phyloP scores from a whole-genome alignment of 2,888 invertebrate genomes.

The Tipula vernalis region DNA sequence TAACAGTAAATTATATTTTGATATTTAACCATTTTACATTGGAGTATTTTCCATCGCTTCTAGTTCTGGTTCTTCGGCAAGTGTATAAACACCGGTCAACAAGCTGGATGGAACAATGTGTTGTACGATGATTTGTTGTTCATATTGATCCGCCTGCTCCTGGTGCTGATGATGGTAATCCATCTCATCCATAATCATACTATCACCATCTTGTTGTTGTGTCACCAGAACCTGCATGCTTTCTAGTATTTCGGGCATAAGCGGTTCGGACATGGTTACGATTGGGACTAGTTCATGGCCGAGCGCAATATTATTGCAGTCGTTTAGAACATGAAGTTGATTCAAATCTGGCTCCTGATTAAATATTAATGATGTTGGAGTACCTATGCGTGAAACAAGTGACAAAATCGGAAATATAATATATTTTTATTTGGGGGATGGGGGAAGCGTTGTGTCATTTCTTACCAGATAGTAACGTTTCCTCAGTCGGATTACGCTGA shows the following conservation, averaged over 20 bases:
- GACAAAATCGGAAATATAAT: neutral
- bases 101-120: slow-evolving; percentile 19
- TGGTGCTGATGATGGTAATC: slow-evolving; percentile 22
- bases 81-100: slow-evolving; percentile 42
- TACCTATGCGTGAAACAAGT: slow-evolving; percentile 27
- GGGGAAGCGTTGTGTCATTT: neutral
- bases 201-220: slow-evolving; percentile 21
- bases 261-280: slow-evolving; percentile 21
- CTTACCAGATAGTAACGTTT: slow-evolving; percentile 40
- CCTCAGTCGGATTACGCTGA: slow-evolving; percentile 45
- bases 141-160: slow-evolving; percentile 18
- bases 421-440: neutral
- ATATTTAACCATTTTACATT: slow-evolving; percentile 24
- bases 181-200: slow-evolving; percentile 17
- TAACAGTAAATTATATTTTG: neutral
- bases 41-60: slow-evolving; percentile 38
- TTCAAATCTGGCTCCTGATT: slow-evolving; percentile 25
- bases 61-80: slow-evolving; percentile 43
- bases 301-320: slow-evolving; percentile 28
- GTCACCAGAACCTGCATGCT: slow-evolving; percentile 20
- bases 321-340: slow-evolving; percentile 32
- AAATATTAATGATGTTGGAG: slow-evolving; percentile 39
- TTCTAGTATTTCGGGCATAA: slow-evolving; percentile 18
- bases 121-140: slow-evolving; percentile 18
- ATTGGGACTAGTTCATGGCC: slow-evolving; percentile 35